phyloP scores from a whole-genome alignment of 2,113 vertebrate genomes.

The Solea solea region DNA sequence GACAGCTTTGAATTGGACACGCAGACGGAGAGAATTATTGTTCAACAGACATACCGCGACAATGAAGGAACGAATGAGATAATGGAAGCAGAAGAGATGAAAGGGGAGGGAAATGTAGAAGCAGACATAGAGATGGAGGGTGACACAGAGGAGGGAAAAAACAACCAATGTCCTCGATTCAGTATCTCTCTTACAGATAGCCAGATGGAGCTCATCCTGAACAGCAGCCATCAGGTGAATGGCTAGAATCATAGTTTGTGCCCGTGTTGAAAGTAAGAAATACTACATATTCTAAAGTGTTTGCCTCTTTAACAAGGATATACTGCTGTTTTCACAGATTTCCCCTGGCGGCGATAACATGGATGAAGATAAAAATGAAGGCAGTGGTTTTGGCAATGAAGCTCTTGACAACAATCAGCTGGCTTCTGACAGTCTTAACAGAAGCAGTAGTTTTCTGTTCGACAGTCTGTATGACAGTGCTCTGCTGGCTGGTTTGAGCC shows the following conservation, averaged over 20 bases:
- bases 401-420: not conserved
- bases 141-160: constrained; percentile 19
- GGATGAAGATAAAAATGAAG: constrained; percentile 32
- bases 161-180: constrained; percentile 56
- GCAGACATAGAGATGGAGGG: not conserved
- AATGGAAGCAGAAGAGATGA: not conserved
- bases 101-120: constrained; percentile 14
- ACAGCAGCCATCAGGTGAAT: constrained; percentile 84
- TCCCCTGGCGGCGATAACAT: constrained; percentile 19
- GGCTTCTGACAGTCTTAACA: constrained; percentile 83
- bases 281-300: not conserved
- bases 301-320: not conserved
- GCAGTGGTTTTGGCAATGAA: not conserved
- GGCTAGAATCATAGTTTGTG: not conserved
- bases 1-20: constrained; percentile 94
- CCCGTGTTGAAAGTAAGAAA: not conserved
- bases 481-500: constrained; percentile 67
- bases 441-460: constrained; percentile 91
- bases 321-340: constrained; percentile 50
- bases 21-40: constrained; percentile 90
- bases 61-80: not conserved
- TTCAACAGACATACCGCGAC: constrained; percentile 69
- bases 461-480: constrained; percentile 87
- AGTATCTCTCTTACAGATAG: constrained; percentile 90
- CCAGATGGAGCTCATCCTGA: constrained; percentile 89